A percentile compares a stretch with the other conserved stretches of the same genome.
These are phyloP conservation scores for Siphamia tubifer DNA, from an alignment of 2,113 vertebrate genomes.

Conservation along the genomic window DNA sequence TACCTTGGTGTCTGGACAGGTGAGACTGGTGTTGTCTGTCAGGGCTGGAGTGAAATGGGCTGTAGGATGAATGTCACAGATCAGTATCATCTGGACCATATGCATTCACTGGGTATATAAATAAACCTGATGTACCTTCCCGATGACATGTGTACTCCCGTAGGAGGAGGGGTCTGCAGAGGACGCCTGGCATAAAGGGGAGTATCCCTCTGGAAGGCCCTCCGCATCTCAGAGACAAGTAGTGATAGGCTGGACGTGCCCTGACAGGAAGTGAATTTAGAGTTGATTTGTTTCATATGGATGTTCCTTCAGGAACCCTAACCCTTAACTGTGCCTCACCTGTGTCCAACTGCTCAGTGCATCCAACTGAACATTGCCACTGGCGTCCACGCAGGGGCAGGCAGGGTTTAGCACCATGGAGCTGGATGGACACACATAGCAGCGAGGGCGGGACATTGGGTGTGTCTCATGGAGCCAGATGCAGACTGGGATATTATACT, in stretches of 20 bases:
- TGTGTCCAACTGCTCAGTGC: slow-evolving; percentile 70
- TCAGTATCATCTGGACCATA: too few relatives aligned
- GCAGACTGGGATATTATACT: slow-evolving; percentile 79
- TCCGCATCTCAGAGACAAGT: slow-evolving; percentile 76
- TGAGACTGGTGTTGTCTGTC: too few relatives aligned
- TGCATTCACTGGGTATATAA: neutral
- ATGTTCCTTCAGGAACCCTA: neutral
- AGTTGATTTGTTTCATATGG: too few relatives aligned
- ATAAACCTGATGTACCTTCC: neutral
- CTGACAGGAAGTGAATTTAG: slow-evolving; percentile 41
- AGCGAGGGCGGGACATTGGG: slow-evolving; percentile 71
- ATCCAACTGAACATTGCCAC: slow-evolving; percentile 60
- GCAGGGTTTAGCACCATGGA: slow-evolving; percentile 75
- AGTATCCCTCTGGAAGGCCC: slow-evolving; percentile 70
- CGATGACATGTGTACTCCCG: neutral
- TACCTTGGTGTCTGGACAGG: too few relatives aligned
- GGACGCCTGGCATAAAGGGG: slow-evolving; percentile 68
- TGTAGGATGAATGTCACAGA: too few relatives aligned
- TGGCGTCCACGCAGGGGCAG: slow-evolving; percentile 68
- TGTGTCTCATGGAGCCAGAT: slow-evolving; percentile 81
- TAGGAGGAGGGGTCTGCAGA: neutral
- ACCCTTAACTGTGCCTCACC: slow-evolving; percentile 34
- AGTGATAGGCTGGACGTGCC: slow-evolving; percentile 68
- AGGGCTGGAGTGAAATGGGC: too few relatives aligned
- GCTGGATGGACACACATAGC: slow-evolving; percentile 67